phyloP scores from a whole-genome alignment of 2,113 vertebrate species.

The Pseudopipra pipra region DNA sequence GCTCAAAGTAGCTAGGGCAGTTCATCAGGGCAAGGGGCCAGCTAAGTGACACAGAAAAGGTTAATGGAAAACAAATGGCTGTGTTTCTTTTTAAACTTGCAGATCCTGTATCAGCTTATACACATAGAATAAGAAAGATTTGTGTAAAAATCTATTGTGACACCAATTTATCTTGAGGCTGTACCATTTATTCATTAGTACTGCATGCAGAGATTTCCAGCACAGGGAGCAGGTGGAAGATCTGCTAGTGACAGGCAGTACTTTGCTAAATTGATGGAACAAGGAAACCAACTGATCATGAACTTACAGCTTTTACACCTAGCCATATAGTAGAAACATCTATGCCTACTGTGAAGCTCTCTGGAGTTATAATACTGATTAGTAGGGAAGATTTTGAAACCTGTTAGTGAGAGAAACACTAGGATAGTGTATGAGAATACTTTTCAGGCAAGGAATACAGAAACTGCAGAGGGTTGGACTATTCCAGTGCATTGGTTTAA shows the following conservation, averaged over 20 bases:
- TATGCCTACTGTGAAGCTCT: not conserved
- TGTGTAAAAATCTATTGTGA: slow-evolving; percentile 19
- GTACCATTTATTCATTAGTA: not conserved
- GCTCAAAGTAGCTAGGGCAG: not conserved
- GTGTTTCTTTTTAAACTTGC: slow-evolving; percentile 2
- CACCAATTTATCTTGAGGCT: slow-evolving; percentile 3
- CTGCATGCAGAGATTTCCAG: slow-evolving; percentile 10
- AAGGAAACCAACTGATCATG: not conserved
- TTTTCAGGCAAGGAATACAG: not conserved
- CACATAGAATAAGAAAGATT: not conserved
- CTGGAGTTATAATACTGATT: not conserved
- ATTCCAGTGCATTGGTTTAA: not conserved
- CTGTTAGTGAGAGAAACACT: not conserved
- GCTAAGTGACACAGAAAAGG: not conserved
- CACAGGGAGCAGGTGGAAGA: slow-evolving; percentile 22
- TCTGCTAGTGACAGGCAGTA: not conserved
- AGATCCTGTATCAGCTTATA: not conserved
- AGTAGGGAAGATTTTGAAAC: not conserved
- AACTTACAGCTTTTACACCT: slow-evolving; percentile 6
- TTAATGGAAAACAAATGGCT: slow-evolving; percentile 31
- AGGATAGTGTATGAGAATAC: not conserved
- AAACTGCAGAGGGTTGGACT: not conserved
- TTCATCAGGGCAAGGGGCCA: not conserved
- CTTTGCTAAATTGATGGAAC: slow-evolving; percentile 14
- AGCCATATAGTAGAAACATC: not conserved